These are phyloP conservation scores for Orbicella faveolata DNA, from an alignment of 64 coral and sea anemone species.

Conservation along the genomic window DNA sequence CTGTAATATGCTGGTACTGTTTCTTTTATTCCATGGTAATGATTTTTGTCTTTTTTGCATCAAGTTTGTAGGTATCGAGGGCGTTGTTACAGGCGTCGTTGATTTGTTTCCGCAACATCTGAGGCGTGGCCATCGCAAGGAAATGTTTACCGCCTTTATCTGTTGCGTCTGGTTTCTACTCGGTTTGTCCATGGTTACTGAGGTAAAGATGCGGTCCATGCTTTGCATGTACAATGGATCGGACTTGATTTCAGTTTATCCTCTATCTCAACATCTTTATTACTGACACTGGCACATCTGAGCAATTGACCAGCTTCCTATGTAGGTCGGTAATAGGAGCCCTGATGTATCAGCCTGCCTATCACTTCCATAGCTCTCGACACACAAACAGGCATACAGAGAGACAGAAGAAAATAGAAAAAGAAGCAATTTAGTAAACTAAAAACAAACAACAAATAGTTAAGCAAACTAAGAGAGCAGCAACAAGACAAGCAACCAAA, in stretches of 20 bases:
- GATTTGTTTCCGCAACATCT: slow-evolving; percentile 50
- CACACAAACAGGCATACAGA: background rate
- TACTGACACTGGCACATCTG: no score
- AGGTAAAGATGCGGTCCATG: slow-evolving; percentile 6
- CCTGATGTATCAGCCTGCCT: no score
- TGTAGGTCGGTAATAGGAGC: no score
- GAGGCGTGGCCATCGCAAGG: slow-evolving; percentile 71
- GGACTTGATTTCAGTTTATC: no score
- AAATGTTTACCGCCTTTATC: slow-evolving; percentile 53
- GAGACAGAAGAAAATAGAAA: no score
- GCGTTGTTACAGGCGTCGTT: slow-evolving; percentile 63
- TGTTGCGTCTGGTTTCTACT: slow-evolving; percentile 54
- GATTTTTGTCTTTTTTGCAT: slow-evolving; percentile 1
- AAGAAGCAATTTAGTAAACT: no score
- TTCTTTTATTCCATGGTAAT: background rate
- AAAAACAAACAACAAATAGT: no score
- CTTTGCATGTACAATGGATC: background rate
- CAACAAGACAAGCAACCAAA: no score
- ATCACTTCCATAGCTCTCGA: no score
- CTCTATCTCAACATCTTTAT: no score
- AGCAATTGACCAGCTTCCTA: no score
- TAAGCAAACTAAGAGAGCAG: no score
- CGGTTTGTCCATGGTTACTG: slow-evolving; percentile 57
- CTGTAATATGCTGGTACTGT: background rate
- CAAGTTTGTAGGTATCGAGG: slow-evolving; percentile 71